These are phyloP conservation scores for Ylistrum balloti DNA, from an alignment of 1,140 invertebrate species.

Conservation along the genomic window DNA sequence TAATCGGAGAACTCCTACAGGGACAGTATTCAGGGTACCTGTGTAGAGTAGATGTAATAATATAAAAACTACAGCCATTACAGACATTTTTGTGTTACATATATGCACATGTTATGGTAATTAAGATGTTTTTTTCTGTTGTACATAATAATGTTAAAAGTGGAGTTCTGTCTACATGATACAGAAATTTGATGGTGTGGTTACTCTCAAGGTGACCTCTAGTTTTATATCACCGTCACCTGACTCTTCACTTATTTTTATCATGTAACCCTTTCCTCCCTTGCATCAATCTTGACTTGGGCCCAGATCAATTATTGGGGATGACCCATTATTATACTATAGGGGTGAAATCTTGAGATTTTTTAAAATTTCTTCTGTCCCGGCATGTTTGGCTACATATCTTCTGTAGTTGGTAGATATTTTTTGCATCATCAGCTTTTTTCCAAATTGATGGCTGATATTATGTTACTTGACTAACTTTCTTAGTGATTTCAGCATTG, in stretches of 20 bases:
- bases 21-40: not conserved
- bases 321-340: not conserved
- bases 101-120: slow-evolving; percentile 5
- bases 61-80: not conserved
- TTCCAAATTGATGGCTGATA: not conserved
- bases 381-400: not conserved
- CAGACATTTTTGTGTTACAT: not conserved
- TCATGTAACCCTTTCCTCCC: not conserved
- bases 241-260: not conserved
- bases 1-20: not conserved
- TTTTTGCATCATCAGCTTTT: not conserved
- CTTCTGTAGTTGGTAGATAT: not conserved
- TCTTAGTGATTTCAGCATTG: too few relatives aligned
- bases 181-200: not conserved
- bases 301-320: not conserved
- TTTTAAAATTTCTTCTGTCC: not conserved
- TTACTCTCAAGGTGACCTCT: not conserved
- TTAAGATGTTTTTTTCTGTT: not conserved
- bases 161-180: not conserved
- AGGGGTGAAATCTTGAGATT: not conserved
- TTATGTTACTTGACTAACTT: too few relatives aligned
- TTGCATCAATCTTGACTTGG: not conserved
- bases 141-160: too few relatives aligned
- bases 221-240: not conserved
- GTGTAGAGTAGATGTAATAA: not conserved